phyloP scores from a whole-genome alignment of 2,113 vertebrate genomes.

The Odontesthes bonariensis region DNA sequence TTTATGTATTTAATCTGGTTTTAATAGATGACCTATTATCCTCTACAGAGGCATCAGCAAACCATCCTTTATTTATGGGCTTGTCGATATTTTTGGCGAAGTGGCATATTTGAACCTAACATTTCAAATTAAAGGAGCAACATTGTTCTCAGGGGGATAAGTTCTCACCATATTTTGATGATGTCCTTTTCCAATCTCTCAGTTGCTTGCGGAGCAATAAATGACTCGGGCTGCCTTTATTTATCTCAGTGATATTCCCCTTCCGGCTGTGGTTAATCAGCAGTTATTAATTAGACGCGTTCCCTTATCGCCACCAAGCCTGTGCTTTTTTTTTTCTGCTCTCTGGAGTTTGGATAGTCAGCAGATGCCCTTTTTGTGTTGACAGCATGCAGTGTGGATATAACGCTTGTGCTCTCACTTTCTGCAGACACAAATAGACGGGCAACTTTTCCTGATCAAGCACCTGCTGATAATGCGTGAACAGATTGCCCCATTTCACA shows the following conservation, averaged over 20 bases:
- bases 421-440: slow-evolving; percentile 92
- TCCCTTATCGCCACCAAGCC: slow-evolving; percentile 56
- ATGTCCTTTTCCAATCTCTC: slow-evolving; percentile 59
- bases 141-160: slow-evolving; percentile 60
- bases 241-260: slow-evolving; percentile 48
- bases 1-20: slow-evolving; percentile 53
- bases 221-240: slow-evolving; percentile 38
- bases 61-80: slow-evolving; percentile 66
- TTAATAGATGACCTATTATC: slow-evolving; percentile 58
- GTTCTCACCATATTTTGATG: slow-evolving; percentile 36
- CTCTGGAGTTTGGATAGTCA: slow-evolving; percentile 53
- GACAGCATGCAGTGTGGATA: slow-evolving; percentile 65
- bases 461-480: slow-evolving; percentile 99
- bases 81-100: slow-evolving; percentile 63
- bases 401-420: slow-evolving; percentile 78
- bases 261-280: slow-evolving; percentile 58
- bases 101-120: slow-evolving; percentile 58
- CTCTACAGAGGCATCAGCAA: slow-evolving; percentile 50
- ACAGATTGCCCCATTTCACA: slow-evolving; percentile 99
- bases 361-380: slow-evolving; percentile 69
- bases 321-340: slow-evolving; percentile 45
- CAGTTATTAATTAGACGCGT: slow-evolving; percentile 66
- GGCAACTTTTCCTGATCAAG: slow-evolving; percentile 99
- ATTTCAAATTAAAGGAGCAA: slow-evolving; percentile 59
- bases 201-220: slow-evolving; percentile 51